Evolutionary conservation across 2,113 vertebrate species (phyloP).

Genomic region (Lampris incognitus): DNA sequence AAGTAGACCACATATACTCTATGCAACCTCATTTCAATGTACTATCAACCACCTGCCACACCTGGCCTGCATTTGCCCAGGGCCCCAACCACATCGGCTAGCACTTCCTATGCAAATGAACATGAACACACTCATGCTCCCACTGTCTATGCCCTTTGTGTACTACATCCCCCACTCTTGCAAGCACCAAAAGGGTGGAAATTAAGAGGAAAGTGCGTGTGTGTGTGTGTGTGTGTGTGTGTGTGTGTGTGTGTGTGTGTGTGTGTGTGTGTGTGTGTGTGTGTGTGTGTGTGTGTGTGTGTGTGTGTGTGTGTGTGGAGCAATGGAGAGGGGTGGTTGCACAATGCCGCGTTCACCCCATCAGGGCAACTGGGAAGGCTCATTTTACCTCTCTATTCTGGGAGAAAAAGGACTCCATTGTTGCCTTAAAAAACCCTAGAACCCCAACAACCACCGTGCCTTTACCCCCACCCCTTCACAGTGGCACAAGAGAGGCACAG

Average conservation of each 20-base stretch:
- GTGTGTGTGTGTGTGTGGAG: neutral
- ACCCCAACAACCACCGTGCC: neutral
- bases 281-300: constrained; percentile 14
- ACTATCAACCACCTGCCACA: neutral
- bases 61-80: neutral
- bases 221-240: constrained; percentile 10
- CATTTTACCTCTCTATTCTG: constrained; percentile 46
- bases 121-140: constrained; percentile 1
- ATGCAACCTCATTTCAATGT: neutral
- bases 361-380: constrained; percentile 35
- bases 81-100: neutral
- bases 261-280: neutral
- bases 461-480: neutral
- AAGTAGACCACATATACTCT: neutral
- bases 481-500: constrained; percentile 32
- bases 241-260: neutral
- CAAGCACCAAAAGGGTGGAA: neutral
- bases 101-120: neutral
- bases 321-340: neutral
- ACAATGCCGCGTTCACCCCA: constrained; percentile 45
- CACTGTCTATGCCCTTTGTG: neutral
- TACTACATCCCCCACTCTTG: neutral
- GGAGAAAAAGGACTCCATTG: constrained; percentile 39
- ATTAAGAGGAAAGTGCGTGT: neutral
- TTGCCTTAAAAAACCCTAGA: constrained; percentile 14